Evolutionary conservation across 1,140 invertebrate species (phyloP).

Genomic region (Hestina assimilis): DNA sequence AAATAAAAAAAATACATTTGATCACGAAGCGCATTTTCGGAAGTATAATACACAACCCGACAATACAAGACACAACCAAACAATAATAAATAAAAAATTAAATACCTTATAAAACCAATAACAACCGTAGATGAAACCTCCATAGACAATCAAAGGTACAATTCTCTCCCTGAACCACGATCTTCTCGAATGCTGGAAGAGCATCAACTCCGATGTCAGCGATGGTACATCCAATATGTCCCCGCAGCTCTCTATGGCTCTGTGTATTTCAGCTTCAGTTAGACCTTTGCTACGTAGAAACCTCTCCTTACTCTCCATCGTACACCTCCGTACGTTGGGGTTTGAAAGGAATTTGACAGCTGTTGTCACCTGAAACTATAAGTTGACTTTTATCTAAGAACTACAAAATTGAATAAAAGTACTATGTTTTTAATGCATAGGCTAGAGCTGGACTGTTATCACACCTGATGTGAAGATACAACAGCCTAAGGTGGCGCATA

Average conservation of each 20-base stretch:
- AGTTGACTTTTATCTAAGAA: constrained; percentile 14
- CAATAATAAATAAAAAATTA: neutral
- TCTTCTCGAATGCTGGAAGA: constrained; percentile 70
- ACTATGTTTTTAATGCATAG: neutral
- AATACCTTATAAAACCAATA: constrained; percentile 87
- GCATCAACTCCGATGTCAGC: constrained; percentile 64
- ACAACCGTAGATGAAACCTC: constrained; percentile 83
- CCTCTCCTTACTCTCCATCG: constrained; percentile 86
- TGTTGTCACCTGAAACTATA: constrained; percentile 83
- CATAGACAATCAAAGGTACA: constrained; percentile 83
- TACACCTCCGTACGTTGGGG: constrained; percentile 87
- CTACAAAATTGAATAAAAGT: neutral
- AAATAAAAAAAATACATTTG: too few relatives aligned
- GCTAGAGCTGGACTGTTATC: neutral
- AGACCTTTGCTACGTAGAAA: constrained; percentile 91
- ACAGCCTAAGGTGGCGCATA: too few relatives aligned
- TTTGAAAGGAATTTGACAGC: constrained; percentile 93
- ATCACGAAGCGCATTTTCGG: too few relatives aligned
- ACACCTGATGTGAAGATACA: too few relatives aligned
- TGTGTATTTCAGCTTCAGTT: constrained; percentile 87
- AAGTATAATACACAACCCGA: too few relatives aligned
- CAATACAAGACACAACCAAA: neutral
- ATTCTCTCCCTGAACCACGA: constrained; percentile 83
- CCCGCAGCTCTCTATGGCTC: constrained; percentile 81
- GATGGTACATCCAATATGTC: constrained; percentile 56